Percentiles rank a stretch among this genome's conserved stretches.
Conservation (phyloP, 2,888 invertebrate genomes). For the Abscondita cerata region DNA sequence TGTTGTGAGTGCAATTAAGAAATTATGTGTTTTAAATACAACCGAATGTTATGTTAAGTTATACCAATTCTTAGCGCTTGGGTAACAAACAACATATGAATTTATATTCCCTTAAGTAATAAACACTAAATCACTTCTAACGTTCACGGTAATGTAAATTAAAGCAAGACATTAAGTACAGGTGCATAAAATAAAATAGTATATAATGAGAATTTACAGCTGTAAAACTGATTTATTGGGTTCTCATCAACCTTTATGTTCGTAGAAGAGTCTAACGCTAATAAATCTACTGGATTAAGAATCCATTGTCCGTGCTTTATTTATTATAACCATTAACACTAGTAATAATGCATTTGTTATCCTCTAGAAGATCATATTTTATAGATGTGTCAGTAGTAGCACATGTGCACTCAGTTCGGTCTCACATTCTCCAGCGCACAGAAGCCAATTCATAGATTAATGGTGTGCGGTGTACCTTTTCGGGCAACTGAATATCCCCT, state of each 20-base stretch:
- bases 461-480: conserved; percentile 57
- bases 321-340: conserved; percentile 61
- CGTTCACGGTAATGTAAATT: conserved; percentile 31
- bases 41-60: background rate
- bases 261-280: conserved; percentile 41
- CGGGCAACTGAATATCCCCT: conserved; percentile 55
- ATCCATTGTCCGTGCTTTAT: conserved; percentile 60
- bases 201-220: conserved; percentile 42
- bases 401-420: conserved; percentile 50
- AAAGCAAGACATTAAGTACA: conserved; percentile 32
- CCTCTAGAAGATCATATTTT: conserved; percentile 59
- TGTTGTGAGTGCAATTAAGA: too few relatives aligned
- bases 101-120: conserved; percentile 13
- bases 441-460: conserved; percentile 55
- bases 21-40: too few relatives aligned
- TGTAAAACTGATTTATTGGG: conserved; percentile 44
- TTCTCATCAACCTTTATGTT: conserved; percentile 53
- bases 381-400: conserved; percentile 55
- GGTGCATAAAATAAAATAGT: conserved; percentile 43
- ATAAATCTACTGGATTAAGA: conserved; percentile 60
- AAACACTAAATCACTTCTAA: conserved; percentile 13
- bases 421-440: conserved; percentile 43
- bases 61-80: background rate
- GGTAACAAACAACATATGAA: conserved; percentile 6
- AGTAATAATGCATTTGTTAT: conserved; percentile 62